A percentile compares a stretch with the other conserved stretches of the same genome.
These are phyloP conservation scores for Cyprinus carpio DNA, from an alignment of 2,113 vertebrate genomes.

Conservation along the genomic window DNA sequence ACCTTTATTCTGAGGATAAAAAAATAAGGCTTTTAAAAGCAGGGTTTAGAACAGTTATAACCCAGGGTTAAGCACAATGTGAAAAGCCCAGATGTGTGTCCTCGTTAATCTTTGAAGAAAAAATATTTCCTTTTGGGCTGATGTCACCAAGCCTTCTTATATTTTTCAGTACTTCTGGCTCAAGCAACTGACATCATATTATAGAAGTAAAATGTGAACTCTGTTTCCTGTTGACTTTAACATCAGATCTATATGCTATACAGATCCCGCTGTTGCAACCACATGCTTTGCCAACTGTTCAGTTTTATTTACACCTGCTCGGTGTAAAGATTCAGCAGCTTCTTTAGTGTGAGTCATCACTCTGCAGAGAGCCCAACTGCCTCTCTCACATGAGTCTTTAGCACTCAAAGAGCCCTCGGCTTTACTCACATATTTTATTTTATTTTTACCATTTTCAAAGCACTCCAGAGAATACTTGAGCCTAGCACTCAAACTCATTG, in stretches of 20 bases:
- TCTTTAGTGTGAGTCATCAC: constrained; percentile 21
- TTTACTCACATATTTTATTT: constrained; percentile 25
- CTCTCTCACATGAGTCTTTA: constrained; percentile 13
- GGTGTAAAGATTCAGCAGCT: constrained; percentile 1
- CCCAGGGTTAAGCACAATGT: too few relatives aligned
- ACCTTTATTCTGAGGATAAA: too few relatives aligned
- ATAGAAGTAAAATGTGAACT: not conserved
- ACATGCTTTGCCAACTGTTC: not conserved
- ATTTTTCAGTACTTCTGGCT: not conserved
- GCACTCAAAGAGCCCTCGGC: constrained; percentile 10
- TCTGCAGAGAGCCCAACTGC: constrained; percentile 22
- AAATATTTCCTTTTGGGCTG: too few relatives aligned
- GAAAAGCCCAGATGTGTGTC: too few relatives aligned
- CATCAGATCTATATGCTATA: not conserved
- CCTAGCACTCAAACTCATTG: constrained; percentile 26
- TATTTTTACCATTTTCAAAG: constrained; percentile 21
- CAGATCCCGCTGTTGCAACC: not conserved
- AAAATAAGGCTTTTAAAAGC: too few relatives aligned
- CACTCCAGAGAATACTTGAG: constrained; percentile 28
- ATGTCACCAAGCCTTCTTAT: too few relatives aligned
- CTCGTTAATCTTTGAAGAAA: too few relatives aligned
- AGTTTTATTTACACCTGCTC: not conserved
- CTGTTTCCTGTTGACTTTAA: not conserved
- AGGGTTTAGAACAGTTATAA: too few relatives aligned
- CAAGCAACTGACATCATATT: not conserved